Conservation (phyloP, 2,797 vertebrate genomes). For the Enteromius unitaeniatus region DNA sequence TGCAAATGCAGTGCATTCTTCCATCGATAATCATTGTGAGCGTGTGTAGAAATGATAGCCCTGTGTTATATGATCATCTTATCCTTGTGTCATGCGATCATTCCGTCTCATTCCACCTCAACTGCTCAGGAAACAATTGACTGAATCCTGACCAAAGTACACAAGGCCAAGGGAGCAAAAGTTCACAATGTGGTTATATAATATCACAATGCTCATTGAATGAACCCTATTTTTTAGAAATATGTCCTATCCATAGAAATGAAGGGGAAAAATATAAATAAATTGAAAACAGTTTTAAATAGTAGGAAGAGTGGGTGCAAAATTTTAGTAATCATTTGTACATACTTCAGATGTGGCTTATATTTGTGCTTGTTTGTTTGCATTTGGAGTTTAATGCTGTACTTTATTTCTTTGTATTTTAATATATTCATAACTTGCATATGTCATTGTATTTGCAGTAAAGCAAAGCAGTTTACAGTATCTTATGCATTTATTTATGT, state of each 20-base stretch:
- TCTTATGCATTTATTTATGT: neutral
- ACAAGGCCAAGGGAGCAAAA: neutral
- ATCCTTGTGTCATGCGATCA: neutral
- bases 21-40: neutral
- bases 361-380: neutral
- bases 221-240: neutral
- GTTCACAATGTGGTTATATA: neutral
- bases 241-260: neutral
- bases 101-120: conserved; percentile 7
- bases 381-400: neutral
- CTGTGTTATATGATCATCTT: neutral
- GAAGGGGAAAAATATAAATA: neutral
- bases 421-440: neutral
- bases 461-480: neutral
- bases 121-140: neutral
- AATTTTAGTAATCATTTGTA: neutral
- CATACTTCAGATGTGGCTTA: too few relatives aligned
- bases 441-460: neutral
- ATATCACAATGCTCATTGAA: neutral
- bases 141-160: neutral
- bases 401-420: neutral
- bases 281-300: neutral
- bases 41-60: neutral
- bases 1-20: neutral
- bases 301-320: neutral